A percentile compares a stretch with the other conserved stretches of the same genome.
phyloP scores from a whole-genome alignment of 2,888 invertebrate species.

The Archaeoteleia sp. region DNA sequence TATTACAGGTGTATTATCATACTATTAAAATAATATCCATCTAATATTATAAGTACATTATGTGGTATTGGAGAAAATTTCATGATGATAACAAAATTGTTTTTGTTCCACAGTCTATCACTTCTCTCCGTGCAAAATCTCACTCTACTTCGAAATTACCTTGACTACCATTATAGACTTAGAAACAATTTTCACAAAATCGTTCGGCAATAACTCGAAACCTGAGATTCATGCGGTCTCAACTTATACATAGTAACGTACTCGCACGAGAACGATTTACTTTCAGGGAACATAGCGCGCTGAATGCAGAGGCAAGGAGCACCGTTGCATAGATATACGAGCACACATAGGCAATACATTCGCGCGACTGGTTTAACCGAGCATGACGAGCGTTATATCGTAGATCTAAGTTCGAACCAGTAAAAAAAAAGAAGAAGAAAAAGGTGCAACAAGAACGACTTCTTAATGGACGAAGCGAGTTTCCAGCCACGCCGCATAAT shows the following conservation, averaged over 20 bases:
- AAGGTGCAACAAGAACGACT: conserved; percentile 55
- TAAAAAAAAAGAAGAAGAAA: conserved; percentile 25
- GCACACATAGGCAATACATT: conserved; percentile 33
- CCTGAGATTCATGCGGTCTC: conserved; percentile 18
- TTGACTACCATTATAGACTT: conserved; percentile 12
- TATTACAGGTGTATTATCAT: no score
- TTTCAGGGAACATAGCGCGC: conserved; percentile 26
- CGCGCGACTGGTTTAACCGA: conserved; percentile 44
- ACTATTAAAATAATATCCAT: no score
- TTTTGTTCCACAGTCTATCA: no score
- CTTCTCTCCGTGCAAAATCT: no score
- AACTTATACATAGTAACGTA: conserved; percentile 30
- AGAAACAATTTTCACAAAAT: conserved; percentile 23
- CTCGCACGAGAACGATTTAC: conserved; percentile 23
- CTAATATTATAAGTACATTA: no score
- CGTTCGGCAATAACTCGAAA: conserved; percentile 16
- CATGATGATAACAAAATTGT: no score
- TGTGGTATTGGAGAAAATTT: no score
- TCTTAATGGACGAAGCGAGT: conserved; percentile 72
- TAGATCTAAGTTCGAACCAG: conserved; percentile 37
- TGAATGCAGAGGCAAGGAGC: conserved; percentile 26
- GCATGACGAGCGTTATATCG: conserved; percentile 48
- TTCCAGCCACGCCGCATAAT: conserved; percentile 66
- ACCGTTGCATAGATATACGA: conserved; percentile 31
- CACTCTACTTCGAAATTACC: no score